These are phyloP conservation scores for Chondrosia reniformis DNA, from an alignment of 37 sponge, comb jelly and placozoan genomes.

Conservation along the genomic window DNA sequence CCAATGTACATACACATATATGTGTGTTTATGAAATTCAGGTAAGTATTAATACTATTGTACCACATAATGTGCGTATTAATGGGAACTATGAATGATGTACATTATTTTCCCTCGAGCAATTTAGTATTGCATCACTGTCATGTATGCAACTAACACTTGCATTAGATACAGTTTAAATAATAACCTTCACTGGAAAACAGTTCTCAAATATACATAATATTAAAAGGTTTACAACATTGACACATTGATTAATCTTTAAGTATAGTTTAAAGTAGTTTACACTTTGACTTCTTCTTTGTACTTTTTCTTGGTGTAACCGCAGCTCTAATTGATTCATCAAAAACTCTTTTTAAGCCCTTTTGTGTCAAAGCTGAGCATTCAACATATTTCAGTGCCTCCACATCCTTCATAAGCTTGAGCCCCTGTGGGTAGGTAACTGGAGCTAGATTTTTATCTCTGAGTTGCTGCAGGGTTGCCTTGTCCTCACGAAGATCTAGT, in stretches of 20 bases:
- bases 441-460: conserved; percentile 42
- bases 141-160: no score
- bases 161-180: no score
- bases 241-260: no score
- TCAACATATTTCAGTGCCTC: conserved; percentile 83
- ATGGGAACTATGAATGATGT: neutral
- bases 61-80: no score
- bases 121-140: no score
- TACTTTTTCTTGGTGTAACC: conserved; percentile 18
- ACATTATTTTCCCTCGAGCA: no score
- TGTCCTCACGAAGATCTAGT: conserved; percentile 75
- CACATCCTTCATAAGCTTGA: conserved; percentile 65
- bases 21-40: neutral
- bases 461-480: conserved; percentile 43
- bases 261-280: conserved; percentile 1
- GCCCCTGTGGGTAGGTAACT: conserved; percentile 69
- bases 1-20: no score
- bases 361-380: conserved; percentile 83
- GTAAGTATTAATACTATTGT: neutral
- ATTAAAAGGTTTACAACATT: no score
- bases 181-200: no score
- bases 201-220: no score
- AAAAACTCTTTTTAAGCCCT: conserved; percentile 82
- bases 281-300: conserved; percentile 24
- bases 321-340: conserved; percentile 56